phyloP scores from a whole-genome alignment of 1,140 invertebrate genomes.

The Andrena cerasifolii region DNA sequence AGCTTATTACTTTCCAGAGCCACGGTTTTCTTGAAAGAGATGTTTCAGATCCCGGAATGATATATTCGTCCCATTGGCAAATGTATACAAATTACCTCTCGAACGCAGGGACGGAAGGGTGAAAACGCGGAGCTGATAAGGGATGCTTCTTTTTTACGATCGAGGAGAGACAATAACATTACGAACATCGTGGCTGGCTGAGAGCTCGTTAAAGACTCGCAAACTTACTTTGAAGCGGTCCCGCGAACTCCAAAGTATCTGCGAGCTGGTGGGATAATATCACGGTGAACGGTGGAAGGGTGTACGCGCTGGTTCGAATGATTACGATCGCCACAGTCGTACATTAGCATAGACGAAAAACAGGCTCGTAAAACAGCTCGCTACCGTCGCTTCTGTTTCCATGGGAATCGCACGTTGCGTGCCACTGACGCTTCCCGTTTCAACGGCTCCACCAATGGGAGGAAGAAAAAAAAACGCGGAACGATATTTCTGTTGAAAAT shows the following conservation, averaged over 20 bases:
- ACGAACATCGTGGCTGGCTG: constrained; percentile 32
- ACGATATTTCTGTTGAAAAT: neutral
- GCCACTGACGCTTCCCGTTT: constrained; percentile 40
- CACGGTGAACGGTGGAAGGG: neutral
- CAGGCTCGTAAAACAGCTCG: constrained; percentile 67
- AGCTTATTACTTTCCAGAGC: too few relatives aligned
- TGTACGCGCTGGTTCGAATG: constrained; percentile 22
- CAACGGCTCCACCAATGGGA: neutral
- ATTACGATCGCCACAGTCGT: constrained; percentile 67
- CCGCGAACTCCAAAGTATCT: constrained; percentile 56
- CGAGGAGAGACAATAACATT: constrained; percentile 46
- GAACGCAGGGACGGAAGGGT: neutral
- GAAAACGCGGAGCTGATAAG: neutral
- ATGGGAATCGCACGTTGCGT: constrained; percentile 64
- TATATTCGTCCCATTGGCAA: neutral
- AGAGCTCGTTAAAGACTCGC: constrained; percentile 58
- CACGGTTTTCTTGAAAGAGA: too few relatives aligned
- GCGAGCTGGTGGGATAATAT: constrained; percentile 33
- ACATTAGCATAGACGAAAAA: constrained; percentile 73
- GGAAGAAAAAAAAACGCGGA: neutral
- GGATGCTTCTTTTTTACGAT: constrained; percentile 48
- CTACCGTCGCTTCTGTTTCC: constrained; percentile 55
- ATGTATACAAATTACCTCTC: constrained; percentile 13
- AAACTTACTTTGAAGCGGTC: constrained; percentile 57
- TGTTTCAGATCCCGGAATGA: too few relatives aligned